A percentile compares a stretch with the other conserved stretches of the same genome.
Evolutionary conservation across 2,888 invertebrate species (phyloP).

Genomic region (Drosophila atripex): DNA sequence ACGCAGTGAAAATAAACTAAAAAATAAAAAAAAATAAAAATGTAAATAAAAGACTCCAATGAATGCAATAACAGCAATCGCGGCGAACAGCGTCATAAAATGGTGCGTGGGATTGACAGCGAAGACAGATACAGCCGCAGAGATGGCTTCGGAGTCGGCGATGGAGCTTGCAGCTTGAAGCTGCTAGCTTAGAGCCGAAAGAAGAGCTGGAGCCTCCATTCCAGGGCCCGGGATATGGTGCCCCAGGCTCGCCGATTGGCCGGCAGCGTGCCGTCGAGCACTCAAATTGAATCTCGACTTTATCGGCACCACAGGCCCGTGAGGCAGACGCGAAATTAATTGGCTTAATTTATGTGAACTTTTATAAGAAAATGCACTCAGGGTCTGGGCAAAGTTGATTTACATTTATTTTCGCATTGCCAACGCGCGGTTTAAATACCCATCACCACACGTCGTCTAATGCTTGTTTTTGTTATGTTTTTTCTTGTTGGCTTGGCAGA

Average conservation of each 20-base stretch:
- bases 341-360: constrained; percentile 63
- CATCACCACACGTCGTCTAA: constrained; percentile 30
- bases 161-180: background rate
- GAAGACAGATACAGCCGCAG: constrained; percentile 54
- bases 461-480: constrained; percentile 18
- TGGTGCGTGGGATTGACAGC: constrained; percentile 72
- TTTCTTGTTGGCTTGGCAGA: constrained; percentile 20
- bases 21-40: constrained; percentile 54
- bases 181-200: background rate
- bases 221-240: constrained; percentile 10
- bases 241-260: constrained; percentile 29
- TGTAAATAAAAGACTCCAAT: constrained; percentile 72
- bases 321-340: constrained; percentile 68
- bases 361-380: constrained; percentile 48
- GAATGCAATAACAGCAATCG: constrained; percentile 71
- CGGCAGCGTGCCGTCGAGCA: constrained; percentile 41
- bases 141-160: constrained; percentile 27
- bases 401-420: constrained; percentile 44
- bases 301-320: constrained; percentile 66
- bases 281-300: constrained; percentile 74
- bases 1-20: constrained; percentile 62
- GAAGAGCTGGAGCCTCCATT: background rate
- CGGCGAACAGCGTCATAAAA: constrained; percentile 60
- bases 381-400: constrained; percentile 34
- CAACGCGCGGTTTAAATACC: constrained; percentile 40